Conservation (phyloP, 2,113 vertebrate genomes). For the Rhea pennata region DNA sequence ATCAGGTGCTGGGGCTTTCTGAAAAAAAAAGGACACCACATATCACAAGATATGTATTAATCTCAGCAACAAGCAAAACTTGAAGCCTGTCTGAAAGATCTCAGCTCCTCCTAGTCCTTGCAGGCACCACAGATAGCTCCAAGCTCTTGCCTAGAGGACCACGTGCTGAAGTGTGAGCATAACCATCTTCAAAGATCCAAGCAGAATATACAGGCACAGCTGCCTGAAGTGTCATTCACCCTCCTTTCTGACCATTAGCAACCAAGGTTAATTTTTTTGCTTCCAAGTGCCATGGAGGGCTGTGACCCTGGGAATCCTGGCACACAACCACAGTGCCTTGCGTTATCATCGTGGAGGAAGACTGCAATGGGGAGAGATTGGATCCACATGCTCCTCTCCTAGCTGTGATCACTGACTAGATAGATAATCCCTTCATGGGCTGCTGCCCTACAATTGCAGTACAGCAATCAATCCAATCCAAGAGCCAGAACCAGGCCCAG, state of each 20-base stretch:
- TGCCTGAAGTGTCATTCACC: background rate
- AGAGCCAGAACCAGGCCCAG: background rate
- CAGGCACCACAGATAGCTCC: background rate
- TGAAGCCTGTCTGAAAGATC: background rate
- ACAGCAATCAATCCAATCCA: conserved; percentile 26
- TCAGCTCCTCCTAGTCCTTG: background rate
- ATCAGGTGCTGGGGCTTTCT: background rate
- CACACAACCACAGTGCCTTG: background rate
- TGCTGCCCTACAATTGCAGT: conserved; percentile 12
- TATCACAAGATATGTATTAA: rapidly evolving
- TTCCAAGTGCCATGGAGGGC: background rate
- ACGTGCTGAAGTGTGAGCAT: background rate
- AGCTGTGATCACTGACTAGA: background rate
- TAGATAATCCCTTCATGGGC: conserved; percentile 17
- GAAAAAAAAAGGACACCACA: background rate
- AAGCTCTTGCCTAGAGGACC: background rate
- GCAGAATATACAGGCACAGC: background rate
- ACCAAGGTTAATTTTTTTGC: background rate
- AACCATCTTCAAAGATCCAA: background rate
- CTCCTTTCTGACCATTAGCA: background rate
- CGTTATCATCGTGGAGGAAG: background rate
- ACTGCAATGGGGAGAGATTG: background rate
- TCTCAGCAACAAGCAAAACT: background rate
- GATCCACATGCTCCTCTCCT: background rate
- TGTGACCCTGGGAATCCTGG: background rate